Conservation (phyloP, 2,113 vertebrate species). For the Globicephala melas region DNA sequence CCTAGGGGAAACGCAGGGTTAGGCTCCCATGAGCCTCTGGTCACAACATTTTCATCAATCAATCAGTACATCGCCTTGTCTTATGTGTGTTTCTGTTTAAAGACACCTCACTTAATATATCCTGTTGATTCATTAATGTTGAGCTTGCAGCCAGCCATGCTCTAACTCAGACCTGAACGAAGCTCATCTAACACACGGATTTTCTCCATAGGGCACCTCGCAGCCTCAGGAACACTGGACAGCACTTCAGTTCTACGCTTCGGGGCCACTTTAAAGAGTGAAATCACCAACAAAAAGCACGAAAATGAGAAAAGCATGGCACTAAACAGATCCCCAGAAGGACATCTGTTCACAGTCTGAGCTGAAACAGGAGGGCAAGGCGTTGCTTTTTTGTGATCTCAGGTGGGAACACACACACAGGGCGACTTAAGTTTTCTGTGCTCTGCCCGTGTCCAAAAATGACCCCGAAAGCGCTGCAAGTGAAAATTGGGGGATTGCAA, state of each 20-base stretch:
- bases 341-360: not conserved
- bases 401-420: not conserved
- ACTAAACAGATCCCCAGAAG: not conserved
- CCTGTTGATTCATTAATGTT: not conserved
- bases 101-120: not conserved
- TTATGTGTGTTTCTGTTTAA: not conserved
- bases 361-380: not conserved
- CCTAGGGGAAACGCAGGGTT: not conserved
- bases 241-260: rapidly evolving
- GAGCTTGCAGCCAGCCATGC: not conserved
- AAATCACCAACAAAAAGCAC: not conserved
- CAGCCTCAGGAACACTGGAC: not conserved
- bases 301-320: not conserved
- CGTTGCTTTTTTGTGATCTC: not conserved
- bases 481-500: not conserved
- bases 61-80: not conserved
- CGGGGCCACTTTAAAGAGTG: not conserved
- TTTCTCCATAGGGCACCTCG: not conserved
- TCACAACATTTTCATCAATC: not conserved
- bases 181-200: not conserved
- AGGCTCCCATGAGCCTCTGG: not conserved
- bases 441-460: not conserved
- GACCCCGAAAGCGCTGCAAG: rapidly evolving
- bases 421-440: not conserved
- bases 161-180: not conserved